Evolutionary conservation across 2,113 vertebrate species (phyloP).

Genomic region (Daubentonia madagascariensis): DNA sequence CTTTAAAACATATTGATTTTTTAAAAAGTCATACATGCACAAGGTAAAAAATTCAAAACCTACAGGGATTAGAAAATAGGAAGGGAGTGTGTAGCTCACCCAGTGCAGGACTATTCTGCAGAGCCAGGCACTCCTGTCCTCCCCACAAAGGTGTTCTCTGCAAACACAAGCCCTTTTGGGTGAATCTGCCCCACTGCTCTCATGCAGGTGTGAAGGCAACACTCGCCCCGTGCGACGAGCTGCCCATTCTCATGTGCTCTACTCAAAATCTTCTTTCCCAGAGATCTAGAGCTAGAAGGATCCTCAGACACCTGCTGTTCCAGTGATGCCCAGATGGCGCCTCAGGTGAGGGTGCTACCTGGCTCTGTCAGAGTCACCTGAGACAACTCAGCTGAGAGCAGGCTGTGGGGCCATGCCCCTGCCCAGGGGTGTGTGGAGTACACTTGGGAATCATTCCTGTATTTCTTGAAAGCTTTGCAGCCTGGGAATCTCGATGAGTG

Average conservation of each 20-base stretch:
- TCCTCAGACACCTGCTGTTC: not conserved
- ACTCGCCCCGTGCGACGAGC: not conserved
- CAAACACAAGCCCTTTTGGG: fast-evolving
- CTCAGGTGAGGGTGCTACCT: not conserved
- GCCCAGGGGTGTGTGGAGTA: too few species aligned
- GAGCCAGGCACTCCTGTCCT: not conserved
- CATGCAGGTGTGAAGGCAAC: not conserved
- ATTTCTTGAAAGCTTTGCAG: not conserved
- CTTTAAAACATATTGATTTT: not conserved
- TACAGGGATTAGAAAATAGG: not conserved
- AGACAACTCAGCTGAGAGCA: not conserved
- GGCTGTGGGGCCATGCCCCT: not conserved
- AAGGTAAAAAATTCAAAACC: not conserved
- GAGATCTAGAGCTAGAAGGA: not conserved
- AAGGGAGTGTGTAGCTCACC: not conserved
- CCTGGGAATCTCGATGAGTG: not conserved
- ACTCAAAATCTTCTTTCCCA: not conserved
- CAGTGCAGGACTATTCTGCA: too few species aligned
- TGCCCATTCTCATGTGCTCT: fast-evolving
- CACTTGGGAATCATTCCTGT: too few species aligned
- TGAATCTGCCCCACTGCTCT: fast-evolving
- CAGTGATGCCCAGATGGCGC: not conserved
- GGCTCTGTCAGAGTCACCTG: not conserved
- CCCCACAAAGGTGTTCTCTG: not conserved
- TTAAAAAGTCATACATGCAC: not conserved